phyloP scores from a whole-genome alignment of 2,888 invertebrate genomes.

The Cinara cedri region DNA sequence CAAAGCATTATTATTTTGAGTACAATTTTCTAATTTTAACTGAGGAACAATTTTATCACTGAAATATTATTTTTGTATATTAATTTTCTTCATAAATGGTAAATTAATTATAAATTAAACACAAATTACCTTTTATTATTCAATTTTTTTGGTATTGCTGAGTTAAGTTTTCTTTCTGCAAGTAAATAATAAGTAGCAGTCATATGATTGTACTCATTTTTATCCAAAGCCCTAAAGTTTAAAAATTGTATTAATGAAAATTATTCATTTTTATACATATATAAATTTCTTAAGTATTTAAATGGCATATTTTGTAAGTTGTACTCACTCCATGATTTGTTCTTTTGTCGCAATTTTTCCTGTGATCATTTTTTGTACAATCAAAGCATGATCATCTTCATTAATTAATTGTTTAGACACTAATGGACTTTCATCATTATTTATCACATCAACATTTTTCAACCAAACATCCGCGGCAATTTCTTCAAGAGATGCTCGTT shows the following conservation, averaged over 20 bases:
- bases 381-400: slow-evolving; percentile 87
- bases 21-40: slow-evolving; percentile 38
- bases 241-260: slow-evolving; percentile 57
- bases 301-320: background rate
- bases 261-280: background rate
- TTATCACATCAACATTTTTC: slow-evolving; percentile 67
- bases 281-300: background rate
- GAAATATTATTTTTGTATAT: background rate
- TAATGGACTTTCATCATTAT: slow-evolving; percentile 75
- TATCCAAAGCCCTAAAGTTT: slow-evolving; percentile 78
- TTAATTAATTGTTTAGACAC: slow-evolving; percentile 88
- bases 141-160: slow-evolving; percentile 64
- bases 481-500: slow-evolving; percentile 84
- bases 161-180: slow-evolving; percentile 88
- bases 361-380: slow-evolving; percentile 94
- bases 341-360: slow-evolving; percentile 94
- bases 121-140: slow-evolving; percentile 29
- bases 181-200: slow-evolving; percentile 97
- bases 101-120: background rate
- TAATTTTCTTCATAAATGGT: too few species aligned
- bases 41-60: slow-evolving; percentile 21
- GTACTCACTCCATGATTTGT: slow-evolving; percentile 82
- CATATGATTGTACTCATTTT: slow-evolving; percentile 96
- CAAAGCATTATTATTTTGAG: slow-evolving; percentile 12
- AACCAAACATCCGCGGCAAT: slow-evolving; percentile 89